Conservation (phyloP, 2,797 vertebrate species). For the Brachyalestes nurse region DNA sequence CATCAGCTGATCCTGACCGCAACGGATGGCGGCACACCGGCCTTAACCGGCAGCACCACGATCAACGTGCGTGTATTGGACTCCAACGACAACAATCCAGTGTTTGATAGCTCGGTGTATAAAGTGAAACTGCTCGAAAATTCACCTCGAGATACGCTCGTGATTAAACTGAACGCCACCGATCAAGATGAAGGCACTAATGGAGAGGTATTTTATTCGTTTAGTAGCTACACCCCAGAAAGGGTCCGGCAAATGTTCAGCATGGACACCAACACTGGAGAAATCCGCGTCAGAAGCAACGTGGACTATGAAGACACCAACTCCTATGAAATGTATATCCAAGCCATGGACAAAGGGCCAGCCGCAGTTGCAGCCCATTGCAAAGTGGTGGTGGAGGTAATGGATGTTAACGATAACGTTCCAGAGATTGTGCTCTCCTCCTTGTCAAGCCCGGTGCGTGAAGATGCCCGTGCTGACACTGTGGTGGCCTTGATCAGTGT, state of each 20-base stretch:
- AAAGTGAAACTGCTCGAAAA: constrained; percentile 91
- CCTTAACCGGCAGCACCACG: constrained; percentile 86
- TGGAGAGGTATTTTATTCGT: constrained; percentile 90
- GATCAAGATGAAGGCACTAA: constrained; percentile 95
- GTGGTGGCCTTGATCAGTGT: constrained; percentile 96
- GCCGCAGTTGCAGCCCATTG: constrained; percentile 93
- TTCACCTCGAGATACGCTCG: constrained; percentile 84
- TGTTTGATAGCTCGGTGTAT: constrained; percentile 91
- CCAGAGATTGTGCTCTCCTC: constrained; percentile 93
- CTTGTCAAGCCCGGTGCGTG: constrained; percentile 90
- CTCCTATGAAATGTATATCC: constrained; percentile 95
- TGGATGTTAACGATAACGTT: constrained; percentile 94
- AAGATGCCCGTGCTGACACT: constrained; percentile 89
- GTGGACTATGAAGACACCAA: constrained; percentile 95
- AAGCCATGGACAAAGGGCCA: constrained; percentile 92
- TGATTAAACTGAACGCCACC: constrained; percentile 91
- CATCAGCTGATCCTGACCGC: constrained; percentile 92
- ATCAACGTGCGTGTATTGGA: constrained; percentile 91
- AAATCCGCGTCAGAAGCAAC: constrained; percentile 89
- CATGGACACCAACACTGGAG: constrained; percentile 88
- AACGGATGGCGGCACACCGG: constrained; percentile 91
- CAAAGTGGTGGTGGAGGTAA: constrained; percentile 93
- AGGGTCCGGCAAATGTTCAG: constrained; percentile 92
- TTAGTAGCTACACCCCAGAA: constrained; percentile 93
- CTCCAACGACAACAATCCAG: constrained; percentile 93